Percentiles rank a stretch among this genome's conserved stretches.
phyloP scores from a whole-genome alignment of 2,888 invertebrate species.

The Chironomus riparius region DNA sequence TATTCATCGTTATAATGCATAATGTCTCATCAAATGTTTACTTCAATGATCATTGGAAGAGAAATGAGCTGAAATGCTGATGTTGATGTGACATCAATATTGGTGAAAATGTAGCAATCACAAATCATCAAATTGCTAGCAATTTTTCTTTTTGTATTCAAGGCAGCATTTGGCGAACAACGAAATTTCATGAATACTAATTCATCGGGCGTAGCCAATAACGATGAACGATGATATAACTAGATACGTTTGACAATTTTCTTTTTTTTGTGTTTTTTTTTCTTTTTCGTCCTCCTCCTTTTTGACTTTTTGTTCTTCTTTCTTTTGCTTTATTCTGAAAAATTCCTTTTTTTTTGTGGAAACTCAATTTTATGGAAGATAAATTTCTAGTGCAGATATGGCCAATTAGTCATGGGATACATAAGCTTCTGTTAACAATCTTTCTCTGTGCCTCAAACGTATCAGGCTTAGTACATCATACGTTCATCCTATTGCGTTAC shows the following conservation, averaged over 20 bases:
- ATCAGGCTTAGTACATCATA: too few species aligned
- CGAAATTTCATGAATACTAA: constrained; percentile 18
- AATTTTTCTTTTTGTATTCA: background rate
- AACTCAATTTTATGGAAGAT: too few species aligned
- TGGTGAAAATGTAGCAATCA: constrained; percentile 9
- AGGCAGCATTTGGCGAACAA: background rate
- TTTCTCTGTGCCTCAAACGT: too few species aligned
- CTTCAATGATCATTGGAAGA: background rate
- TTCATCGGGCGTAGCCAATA: constrained; percentile 11
- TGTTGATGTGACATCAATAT: constrained; percentile 7
- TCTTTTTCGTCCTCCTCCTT: background rate
- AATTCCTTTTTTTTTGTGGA: too few species aligned
- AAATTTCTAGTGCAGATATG: too few species aligned
- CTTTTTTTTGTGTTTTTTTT: background rate
- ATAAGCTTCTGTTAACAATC: too few species aligned
- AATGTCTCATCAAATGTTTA: background rate
- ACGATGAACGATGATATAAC: too few species aligned
- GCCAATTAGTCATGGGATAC: too few species aligned
- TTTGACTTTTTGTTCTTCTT: too few species aligned
- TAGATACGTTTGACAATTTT: too few species aligned
- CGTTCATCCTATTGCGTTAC: too few species aligned
- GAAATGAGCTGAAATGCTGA: background rate
- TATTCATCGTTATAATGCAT: background rate
- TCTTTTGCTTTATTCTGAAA: background rate
- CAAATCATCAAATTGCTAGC: background rate